Evolutionary conservation across 2,888 invertebrate genomes (phyloP).

Genomic region (Pachymerium ferrugineum): DNA sequence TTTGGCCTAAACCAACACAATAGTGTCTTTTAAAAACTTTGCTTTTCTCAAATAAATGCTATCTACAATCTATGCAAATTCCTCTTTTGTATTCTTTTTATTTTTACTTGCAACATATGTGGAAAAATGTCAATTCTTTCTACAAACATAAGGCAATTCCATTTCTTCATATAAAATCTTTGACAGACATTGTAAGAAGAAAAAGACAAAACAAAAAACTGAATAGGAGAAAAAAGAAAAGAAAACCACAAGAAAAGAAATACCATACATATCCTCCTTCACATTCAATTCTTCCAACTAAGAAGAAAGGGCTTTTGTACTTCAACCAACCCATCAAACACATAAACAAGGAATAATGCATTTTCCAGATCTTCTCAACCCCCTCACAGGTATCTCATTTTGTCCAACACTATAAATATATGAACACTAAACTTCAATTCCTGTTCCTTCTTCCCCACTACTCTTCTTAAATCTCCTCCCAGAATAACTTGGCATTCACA

Average conservation of each 20-base stretch:
- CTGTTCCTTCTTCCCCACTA: neutral
- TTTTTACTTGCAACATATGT: too few species aligned
- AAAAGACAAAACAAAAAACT: neutral
- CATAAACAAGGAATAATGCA: slow-evolving; percentile 24
- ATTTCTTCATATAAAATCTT: too few species aligned
- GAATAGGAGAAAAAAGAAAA: neutral
- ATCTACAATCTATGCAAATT: too few species aligned
- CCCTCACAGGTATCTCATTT: slow-evolving; percentile 2
- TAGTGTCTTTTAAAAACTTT: too few species aligned
- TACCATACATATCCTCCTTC: neutral
- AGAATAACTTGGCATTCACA: slow-evolving; percentile 6
- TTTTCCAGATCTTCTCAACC: slow-evolving; percentile 11
- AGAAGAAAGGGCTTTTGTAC: too few species aligned
- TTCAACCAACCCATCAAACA: neutral
- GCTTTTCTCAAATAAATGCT: too few species aligned
- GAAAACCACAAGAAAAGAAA: neutral
- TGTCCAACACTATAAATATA: neutral
- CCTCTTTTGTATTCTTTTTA: too few species aligned
- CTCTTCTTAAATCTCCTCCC: neutral
- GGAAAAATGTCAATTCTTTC: too few species aligned
- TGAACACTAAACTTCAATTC: slow-evolving; percentile 17
- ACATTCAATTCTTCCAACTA: neutral
- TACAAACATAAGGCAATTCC: too few species aligned
- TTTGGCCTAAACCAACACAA: too few species aligned
- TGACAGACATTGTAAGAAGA: neutral